phyloP scores from a whole-genome alignment of 2,888 invertebrate genomes.

The Rhogogaster chlorosoma region DNA sequence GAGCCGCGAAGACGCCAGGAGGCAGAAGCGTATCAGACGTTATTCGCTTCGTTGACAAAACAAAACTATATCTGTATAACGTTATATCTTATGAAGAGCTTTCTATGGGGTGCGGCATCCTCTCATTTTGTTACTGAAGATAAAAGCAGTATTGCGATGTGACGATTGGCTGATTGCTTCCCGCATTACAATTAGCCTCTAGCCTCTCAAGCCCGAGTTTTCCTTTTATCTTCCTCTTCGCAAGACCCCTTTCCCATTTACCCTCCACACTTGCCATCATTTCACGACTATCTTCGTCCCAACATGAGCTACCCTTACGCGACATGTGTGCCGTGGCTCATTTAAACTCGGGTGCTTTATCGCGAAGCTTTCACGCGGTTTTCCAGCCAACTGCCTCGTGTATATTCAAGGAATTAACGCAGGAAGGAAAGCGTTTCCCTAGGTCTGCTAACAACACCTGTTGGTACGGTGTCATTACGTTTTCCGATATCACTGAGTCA shows the following conservation, averaged over 20 bases:
- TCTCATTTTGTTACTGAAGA: conserved; percentile 5
- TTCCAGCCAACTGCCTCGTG: conserved; percentile 29
- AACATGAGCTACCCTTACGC: not conserved
- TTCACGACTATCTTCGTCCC: conserved; percentile 11
- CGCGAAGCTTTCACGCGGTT: conserved; percentile 38
- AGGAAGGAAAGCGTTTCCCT: not conserved
- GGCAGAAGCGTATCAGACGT: not conserved
- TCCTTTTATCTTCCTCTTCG: conserved; percentile 23
- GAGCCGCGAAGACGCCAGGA: not conserved
- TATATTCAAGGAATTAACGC: conserved; percentile 33
- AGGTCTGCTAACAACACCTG: conserved; percentile 34
- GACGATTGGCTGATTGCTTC: conserved; percentile 14
- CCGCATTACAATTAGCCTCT: conserved; percentile 2
- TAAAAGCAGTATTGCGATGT: conserved; percentile 23
- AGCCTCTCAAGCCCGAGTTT: not conserved
- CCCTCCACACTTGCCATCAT: conserved; percentile 1
- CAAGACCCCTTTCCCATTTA: not conserved
- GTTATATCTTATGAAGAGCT: not conserved
- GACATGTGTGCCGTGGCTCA: conserved; percentile 38
- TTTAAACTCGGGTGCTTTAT: conserved; percentile 34
- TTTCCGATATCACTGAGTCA: conserved; percentile 19
- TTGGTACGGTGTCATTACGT: conserved; percentile 18
- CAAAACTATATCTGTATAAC: not conserved
- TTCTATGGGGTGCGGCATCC: not conserved
- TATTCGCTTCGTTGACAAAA: not conserved